These are phyloP conservation scores for Sesamia nonagrioides DNA, from an alignment of 1,140 invertebrate species.

Conservation along the genomic window DNA sequence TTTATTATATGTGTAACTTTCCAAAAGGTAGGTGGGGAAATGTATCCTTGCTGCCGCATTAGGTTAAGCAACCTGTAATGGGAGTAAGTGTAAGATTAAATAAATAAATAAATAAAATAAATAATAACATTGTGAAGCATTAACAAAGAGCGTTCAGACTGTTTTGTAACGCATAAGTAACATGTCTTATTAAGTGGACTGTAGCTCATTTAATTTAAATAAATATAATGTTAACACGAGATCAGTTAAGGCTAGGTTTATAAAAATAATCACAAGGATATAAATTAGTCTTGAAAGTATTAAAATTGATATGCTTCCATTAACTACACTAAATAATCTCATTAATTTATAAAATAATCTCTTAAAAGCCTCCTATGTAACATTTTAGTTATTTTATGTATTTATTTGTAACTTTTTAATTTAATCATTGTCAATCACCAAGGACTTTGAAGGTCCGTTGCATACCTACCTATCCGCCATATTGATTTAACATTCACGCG, in stretches of 20 bases:
- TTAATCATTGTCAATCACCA: no score
- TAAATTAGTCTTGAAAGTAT: not conserved
- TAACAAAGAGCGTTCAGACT: no score
- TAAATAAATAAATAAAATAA: no score
- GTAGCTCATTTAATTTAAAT: not conserved
- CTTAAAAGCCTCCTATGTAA: not conserved
- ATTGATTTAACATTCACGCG: no score
- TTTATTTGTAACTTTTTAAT: not conserved
- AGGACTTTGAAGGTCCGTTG: no score
- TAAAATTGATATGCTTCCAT: conserved; percentile 16
- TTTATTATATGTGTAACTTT: no score
- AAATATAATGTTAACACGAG: conserved; percentile 13
- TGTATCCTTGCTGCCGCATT: no score
- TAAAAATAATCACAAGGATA: conserved; percentile 7
- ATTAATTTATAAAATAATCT: conserved; percentile 6
- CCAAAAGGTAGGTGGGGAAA: no score
- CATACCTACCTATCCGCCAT: no score
- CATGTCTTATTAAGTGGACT: not conserved
- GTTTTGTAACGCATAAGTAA: not conserved
- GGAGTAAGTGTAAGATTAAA: no score
- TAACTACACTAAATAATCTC: conserved; percentile 16
- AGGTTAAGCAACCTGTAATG: no score
- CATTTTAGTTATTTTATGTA: not conserved
- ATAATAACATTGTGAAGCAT: no score
- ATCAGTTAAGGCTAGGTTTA: conserved; percentile 18